Evolutionary conservation across 2,888 invertebrate genomes (phyloP).

Genomic region (Kuschelorhynchus macadamiae): DNA sequence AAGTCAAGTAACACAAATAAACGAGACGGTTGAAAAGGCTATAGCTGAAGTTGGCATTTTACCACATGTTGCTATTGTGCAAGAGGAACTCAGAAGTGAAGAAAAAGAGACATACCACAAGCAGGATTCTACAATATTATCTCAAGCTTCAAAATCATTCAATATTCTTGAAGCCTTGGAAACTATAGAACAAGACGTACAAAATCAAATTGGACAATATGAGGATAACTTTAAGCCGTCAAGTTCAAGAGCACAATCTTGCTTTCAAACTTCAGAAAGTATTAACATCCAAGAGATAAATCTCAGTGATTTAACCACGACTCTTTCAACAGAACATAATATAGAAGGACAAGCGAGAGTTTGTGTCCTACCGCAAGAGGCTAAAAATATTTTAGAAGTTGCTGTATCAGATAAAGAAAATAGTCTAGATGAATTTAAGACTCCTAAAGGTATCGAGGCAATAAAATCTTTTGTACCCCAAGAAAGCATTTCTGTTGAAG

Average conservation of each 20-base stretch:
- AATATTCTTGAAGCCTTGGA: conserved; percentile 71
- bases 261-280: conserved; percentile 69
- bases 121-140: conserved; percentile 54
- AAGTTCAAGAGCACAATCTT: conserved; percentile 66
- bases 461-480: conserved; percentile 74
- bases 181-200: conserved; percentile 72
- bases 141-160: conserved; percentile 63
- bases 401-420: conserved; percentile 75
- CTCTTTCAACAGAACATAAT: conserved; percentile 65
- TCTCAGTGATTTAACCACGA: conserved; percentile 60
- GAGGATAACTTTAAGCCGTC: conserved; percentile 67
- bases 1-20: conserved; percentile 46
- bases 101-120: conserved; percentile 68
- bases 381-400: conserved; percentile 76
- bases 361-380: conserved; percentile 76
- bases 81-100: conserved; percentile 63
- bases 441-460: conserved; percentile 72
- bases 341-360: conserved; percentile 58
- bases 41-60: conserved; percentile 63
- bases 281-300: conserved; percentile 69
- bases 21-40: conserved; percentile 37
- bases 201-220: conserved; percentile 70
- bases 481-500: conserved; percentile 76
- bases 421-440: conserved; percentile 65
- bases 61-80: conserved; percentile 66